Evolutionary conservation across 2,888 invertebrate genomes (phyloP).

Genomic region (Apamea sordens): DNA sequence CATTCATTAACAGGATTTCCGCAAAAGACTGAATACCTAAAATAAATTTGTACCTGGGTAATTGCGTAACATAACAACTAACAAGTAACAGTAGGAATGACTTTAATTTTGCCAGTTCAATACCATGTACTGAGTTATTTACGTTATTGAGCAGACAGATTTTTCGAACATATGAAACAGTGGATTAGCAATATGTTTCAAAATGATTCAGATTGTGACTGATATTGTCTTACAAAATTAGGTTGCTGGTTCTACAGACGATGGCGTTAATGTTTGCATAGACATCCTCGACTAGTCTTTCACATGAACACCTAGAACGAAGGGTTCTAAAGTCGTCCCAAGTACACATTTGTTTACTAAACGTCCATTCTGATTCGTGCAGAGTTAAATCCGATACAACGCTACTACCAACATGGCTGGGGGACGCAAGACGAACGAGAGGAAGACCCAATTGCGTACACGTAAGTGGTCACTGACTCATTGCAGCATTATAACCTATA

Average conservation of each 20-base stretch:
- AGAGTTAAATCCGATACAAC: conserved; percentile 67
- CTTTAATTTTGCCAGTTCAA: not conserved
- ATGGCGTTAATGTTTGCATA: not conserved
- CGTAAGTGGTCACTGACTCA: conserved; percentile 87
- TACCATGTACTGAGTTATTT: no score
- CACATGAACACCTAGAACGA: not conserved
- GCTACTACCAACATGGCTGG: conserved; percentile 70
- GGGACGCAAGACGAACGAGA: conserved; percentile 81
- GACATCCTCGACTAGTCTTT: not conserved
- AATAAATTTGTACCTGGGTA: not conserved
- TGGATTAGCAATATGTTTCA: no score
- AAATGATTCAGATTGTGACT: no score
- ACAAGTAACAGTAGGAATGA: not conserved
- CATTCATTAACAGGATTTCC: not conserved
- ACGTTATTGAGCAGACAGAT: no score
- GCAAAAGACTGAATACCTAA: not conserved
- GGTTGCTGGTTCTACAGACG: not conserved
- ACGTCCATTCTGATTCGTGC: conserved; percentile 62
- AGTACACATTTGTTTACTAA: conserved; percentile 49
- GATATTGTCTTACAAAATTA: no score
- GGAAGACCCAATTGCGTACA: conserved; percentile 86
- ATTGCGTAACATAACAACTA: not conserved
- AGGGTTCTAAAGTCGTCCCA: not conserved
- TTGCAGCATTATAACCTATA: conserved; percentile 70
- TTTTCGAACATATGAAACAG: no score